phyloP scores from a whole-genome alignment of 2,113 vertebrate genomes.

The Trogon surrucura region DNA sequence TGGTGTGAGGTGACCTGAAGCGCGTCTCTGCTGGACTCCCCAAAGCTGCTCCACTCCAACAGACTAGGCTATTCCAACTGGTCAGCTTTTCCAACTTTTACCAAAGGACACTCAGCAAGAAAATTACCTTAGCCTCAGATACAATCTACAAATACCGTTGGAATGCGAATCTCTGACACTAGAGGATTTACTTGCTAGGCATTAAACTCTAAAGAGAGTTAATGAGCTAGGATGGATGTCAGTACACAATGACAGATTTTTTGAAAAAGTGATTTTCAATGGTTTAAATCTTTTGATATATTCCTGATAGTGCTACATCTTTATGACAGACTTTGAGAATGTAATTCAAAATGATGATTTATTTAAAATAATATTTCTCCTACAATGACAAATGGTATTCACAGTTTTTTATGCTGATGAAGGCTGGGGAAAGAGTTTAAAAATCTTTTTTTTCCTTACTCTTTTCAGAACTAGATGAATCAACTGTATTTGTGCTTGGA shows the following conservation, averaged over 20 bases:
- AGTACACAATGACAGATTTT: neutral
- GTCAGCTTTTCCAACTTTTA: neutral
- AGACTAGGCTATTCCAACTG: neutral
- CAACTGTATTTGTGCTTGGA: conserved; percentile 95
- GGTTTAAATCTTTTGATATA: neutral
- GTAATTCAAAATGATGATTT: conserved; percentile 1
- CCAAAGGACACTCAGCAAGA: neutral
- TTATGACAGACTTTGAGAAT: neutral
- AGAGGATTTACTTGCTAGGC: neutral
- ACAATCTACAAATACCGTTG: neutral
- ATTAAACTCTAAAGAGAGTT: neutral
- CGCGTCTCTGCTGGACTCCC: neutral
- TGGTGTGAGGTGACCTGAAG: neutral
- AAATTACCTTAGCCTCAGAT: neutral
- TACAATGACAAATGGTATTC: neutral
- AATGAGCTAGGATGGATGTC: neutral
- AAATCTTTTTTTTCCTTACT: neutral
- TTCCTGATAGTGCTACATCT: neutral
- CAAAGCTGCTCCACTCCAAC: neutral
- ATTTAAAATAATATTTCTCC: neutral
- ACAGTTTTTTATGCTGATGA: neutral
- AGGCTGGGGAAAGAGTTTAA: neutral
- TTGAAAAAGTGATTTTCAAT: neutral
- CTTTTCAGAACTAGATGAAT: conserved; percentile 90
- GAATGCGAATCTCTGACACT: neutral